Percentiles rank a stretch among this genome's conserved stretches.
phyloP scores from a whole-genome alignment of 2,113 vertebrate genomes.

The Gymnorhina tibicen region DNA sequence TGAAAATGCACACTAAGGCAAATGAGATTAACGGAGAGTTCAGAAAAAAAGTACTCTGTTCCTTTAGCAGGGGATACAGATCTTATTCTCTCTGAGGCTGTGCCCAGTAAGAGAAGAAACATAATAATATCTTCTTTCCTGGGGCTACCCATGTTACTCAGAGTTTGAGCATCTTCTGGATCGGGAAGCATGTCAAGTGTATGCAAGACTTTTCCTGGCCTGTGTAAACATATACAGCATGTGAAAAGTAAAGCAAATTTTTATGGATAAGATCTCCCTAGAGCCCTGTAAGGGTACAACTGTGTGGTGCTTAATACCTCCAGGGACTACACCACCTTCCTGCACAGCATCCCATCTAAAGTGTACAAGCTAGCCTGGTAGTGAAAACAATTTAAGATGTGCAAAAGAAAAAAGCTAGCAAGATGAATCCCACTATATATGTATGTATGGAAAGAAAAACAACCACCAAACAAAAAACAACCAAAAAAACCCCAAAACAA shows the following conservation, averaged over 20 bases:
- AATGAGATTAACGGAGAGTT: neutral
- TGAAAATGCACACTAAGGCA: neutral
- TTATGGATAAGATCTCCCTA: neutral
- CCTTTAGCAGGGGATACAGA: neutral
- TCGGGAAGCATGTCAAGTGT: rapidly evolving
- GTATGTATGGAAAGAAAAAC: neutral
- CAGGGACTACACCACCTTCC: neutral
- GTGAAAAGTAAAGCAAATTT: neutral
- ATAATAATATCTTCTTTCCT: neutral
- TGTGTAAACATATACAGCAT: neutral
- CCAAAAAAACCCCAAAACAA: too few species aligned
- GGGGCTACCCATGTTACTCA: neutral
- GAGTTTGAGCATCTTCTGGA: neutral
- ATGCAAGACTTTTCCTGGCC: neutral
- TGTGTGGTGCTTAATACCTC: neutral
- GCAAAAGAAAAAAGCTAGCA: neutral
- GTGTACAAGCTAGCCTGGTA: neutral
- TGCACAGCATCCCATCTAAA: neutral
- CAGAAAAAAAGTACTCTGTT: neutral
- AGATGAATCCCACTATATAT: neutral
- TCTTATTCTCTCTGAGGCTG: neutral
- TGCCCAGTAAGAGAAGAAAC: neutral
- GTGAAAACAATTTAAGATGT: neutral
- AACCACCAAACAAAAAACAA: neutral
- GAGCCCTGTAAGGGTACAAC: neutral